Base-by-base conservation (phyloP, 2,113 vertebrate species). In the Poeciliopsis turrubarensis region DNA sequence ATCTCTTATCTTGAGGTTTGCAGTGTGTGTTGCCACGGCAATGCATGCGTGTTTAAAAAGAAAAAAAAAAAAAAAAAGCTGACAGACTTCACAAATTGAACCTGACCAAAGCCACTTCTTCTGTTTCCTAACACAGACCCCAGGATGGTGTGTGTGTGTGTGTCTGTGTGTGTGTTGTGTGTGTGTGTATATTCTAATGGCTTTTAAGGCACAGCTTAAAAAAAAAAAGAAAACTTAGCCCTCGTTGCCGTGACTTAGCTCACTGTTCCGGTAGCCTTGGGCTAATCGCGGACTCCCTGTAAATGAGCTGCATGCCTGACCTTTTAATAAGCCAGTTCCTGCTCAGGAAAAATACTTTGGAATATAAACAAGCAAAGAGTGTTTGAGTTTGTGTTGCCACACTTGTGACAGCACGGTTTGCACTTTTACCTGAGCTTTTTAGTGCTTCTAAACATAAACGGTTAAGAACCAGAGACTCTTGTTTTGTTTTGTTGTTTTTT, bases 271-370 rank as follows among this genome's bases (percentile, higher is more conserved):
- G 73, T 60, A 65, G 61, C 60, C 11, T 44, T 17, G 14, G 5
- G 76, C 27, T 72, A 22, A 32, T 75, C 5, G 25, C 39, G 62
- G 41, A 62, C 31, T 62, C 22, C 70, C 27, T 31, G 63, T 66
- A 29, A 81, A 83, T 8, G 19, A 61, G 57, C 30, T 63, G 44
- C 47, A 51, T 68, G 68, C 31, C n/a, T 77, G 70, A 77, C 30
- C 72, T 83, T 83, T 84, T 72, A 80, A 84, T 80, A 70, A 70
- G 60, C 47, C 30, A 70, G 51, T 72, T 83, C 61, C 81, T 78
- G 31, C 51, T 63, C 54, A 29, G 62, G 68, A 62, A 82, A 37
- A 70, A 75, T 19, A n/a, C 62, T 44, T 82, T 75, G 5, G 68
- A 78, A 78, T 63, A 51, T 70, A 84, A 84, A 90, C 78, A 81